Conservation (phyloP, 2,797 vertebrate species). For the Melanotaenia boesemani region DNA sequence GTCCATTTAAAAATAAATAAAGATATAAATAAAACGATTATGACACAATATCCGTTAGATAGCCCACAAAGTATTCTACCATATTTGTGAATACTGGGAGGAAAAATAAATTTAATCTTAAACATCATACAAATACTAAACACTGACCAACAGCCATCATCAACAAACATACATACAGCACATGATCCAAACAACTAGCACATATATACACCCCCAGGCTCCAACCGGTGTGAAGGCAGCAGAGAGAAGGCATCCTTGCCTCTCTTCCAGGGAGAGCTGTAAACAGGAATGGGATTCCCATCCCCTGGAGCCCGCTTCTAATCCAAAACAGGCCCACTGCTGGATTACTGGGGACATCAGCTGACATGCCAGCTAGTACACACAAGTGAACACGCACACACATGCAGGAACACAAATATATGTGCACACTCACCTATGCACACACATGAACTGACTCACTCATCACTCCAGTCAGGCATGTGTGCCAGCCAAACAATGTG, state of each 20-base stretch:
- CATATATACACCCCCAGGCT: constrained; percentile 71
- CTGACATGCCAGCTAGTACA: constrained; percentile 82
- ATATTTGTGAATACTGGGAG: background rate
- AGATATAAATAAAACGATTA: background rate
- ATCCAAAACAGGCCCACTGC: constrained; percentile 85
- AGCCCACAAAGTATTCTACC: background rate
- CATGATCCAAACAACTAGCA: constrained; percentile 22
- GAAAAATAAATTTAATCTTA: constrained; percentile 36
- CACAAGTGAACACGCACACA: constrained; percentile 48
- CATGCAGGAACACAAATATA: constrained; percentile 33
- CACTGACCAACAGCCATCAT: constrained; percentile 31
- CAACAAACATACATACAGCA: constrained; percentile 31
- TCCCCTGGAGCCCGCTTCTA: constrained; percentile 83
- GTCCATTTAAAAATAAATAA: background rate
- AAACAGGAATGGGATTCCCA: constrained; percentile 85
- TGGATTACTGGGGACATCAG: constrained; percentile 85
- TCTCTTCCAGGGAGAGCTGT: constrained; percentile 83
- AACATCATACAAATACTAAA: constrained; percentile 24
- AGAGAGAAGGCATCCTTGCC: constrained; percentile 78
- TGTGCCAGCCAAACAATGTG: constrained; percentile 44
- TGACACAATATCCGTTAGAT: constrained; percentile 4
- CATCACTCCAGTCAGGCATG: constrained; percentile 26
- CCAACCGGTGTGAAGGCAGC: constrained; percentile 78
- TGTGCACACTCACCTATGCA: constrained; percentile 36
- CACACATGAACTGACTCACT: constrained; percentile 32